Conservation (phyloP, 1,140 invertebrate species). For the Plodia interpunctella region DNA sequence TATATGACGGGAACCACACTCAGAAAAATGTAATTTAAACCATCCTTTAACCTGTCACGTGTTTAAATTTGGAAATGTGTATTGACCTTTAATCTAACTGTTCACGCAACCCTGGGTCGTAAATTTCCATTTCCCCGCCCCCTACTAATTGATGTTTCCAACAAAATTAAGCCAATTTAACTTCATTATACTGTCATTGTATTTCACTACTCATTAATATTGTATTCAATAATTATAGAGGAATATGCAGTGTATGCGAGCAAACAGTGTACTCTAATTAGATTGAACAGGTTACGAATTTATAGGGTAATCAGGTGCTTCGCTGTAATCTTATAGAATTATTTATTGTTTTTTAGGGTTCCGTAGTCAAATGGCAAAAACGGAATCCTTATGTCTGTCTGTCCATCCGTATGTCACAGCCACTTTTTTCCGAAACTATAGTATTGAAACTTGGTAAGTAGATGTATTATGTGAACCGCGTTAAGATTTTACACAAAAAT, state of each 20-base stretch:
- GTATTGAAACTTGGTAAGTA: no score
- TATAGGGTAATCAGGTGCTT: background rate
- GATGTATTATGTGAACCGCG: no score
- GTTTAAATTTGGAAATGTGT: background rate
- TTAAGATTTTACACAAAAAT: no score
- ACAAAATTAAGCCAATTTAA: slow-evolving; percentile 54
- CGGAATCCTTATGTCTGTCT: no score
- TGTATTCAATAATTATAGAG: slow-evolving; percentile 31
- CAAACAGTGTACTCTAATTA: background rate
- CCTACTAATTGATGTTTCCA: slow-evolving; percentile 53
- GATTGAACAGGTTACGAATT: background rate
- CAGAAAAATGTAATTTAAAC: background rate
- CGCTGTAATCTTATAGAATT: no score
- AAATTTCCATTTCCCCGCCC: slow-evolving; percentile 37
- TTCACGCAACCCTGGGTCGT: slow-evolving; percentile 21
- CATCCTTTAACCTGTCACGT: background rate
- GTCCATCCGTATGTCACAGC: no score
- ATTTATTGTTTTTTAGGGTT: no score
- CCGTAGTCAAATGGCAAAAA: no score
- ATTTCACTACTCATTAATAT: slow-evolving; percentile 41
- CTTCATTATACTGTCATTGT: slow-evolving; percentile 49
- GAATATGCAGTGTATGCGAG: background rate
- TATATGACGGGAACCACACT: no score
- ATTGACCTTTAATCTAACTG: slow-evolving; percentile 18
- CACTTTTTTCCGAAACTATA: no score